phyloP scores from a whole-genome alignment of 2,888 invertebrate genomes.

The Idaea dimidiata region DNA sequence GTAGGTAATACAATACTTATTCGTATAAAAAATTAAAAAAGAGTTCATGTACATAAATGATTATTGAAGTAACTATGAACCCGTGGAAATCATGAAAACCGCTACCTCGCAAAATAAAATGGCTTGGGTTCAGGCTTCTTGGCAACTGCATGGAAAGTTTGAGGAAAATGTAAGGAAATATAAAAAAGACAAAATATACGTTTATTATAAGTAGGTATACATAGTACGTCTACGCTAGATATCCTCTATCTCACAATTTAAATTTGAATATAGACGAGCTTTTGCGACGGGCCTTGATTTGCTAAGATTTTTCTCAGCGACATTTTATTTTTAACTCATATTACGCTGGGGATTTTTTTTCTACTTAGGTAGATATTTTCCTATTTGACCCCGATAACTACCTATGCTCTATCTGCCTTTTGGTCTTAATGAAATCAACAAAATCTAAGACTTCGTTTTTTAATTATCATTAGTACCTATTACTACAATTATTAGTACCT shows the following conservation, averaged over 20 bases:
- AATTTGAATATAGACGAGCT: constrained; percentile 45
- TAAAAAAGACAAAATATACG: constrained; percentile 1
- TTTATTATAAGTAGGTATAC: constrained; percentile 1
- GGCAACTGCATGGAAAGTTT: not conserved
- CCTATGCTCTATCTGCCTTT: not conserved
- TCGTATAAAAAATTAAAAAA: no score
- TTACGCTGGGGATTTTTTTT: not conserved
- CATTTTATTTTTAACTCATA: constrained; percentile 7
- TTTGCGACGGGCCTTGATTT: constrained; percentile 28
- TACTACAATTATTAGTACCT: no score
- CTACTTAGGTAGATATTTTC: not conserved
- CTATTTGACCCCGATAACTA: not conserved
- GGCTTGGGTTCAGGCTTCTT: not conserved
- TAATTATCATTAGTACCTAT: no score
- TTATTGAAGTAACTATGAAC: not conserved
- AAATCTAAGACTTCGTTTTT: not conserved
- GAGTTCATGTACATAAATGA: no score
- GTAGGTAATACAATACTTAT: no score
- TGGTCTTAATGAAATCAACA: not conserved
- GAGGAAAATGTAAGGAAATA: not conserved
- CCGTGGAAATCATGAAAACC: not conserved
- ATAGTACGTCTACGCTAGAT: constrained; percentile 6
- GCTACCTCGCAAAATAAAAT: not conserved
- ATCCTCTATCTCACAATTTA: constrained; percentile 35
- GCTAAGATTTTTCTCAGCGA: not conserved